A percentile compares a stretch with the other conserved stretches of the same genome.
These are phyloP conservation scores for Linnaemya vulpina DNA, from an alignment of 2,888 invertebrate species.

Conservation along the genomic window DNA sequence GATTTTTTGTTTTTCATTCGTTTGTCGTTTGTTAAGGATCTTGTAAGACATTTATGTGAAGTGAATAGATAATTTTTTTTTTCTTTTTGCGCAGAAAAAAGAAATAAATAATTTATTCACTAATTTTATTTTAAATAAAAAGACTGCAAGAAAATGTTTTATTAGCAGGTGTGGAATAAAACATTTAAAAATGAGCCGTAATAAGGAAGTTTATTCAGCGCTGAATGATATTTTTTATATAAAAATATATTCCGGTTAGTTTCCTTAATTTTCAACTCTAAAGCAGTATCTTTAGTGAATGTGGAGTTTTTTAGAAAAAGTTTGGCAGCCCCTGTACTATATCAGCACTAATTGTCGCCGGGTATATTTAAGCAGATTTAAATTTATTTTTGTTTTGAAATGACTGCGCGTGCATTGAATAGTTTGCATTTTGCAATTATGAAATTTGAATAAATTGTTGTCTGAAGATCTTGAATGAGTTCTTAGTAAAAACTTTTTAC, in stretches of 20 bases:
- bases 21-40: constrained; percentile 63
- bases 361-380: not conserved
- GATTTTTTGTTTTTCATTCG: constrained; percentile 32
- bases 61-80: constrained; percentile 64
- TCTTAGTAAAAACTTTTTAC: too few relatives aligned
- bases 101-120: constrained; percentile 23
- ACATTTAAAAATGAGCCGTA: constrained; percentile 5
- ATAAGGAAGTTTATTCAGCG: constrained; percentile 22
- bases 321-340: not conserved
- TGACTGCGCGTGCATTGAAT: too few relatives aligned
- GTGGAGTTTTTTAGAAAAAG: not conserved
- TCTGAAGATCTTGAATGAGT: not conserved
- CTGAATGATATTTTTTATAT: not conserved
- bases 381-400: not conserved
- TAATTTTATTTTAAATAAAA: constrained; percentile 35
- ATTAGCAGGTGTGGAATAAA: constrained; percentile 55
- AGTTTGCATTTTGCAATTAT: not conserved
- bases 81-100: constrained; percentile 13
- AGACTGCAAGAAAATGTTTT: constrained; percentile 17
- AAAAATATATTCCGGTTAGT: not conserved
- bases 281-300: not conserved
- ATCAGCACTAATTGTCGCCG: not conserved
- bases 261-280: not conserved
- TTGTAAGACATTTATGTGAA: constrained; percentile 68
- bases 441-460: not conserved